A percentile compares a stretch with the other conserved stretches of the same genome.
These are phyloP conservation scores for Diaperis boleti DNA, from an alignment of 2,888 invertebrate genomes.

Conservation along the genomic window DNA sequence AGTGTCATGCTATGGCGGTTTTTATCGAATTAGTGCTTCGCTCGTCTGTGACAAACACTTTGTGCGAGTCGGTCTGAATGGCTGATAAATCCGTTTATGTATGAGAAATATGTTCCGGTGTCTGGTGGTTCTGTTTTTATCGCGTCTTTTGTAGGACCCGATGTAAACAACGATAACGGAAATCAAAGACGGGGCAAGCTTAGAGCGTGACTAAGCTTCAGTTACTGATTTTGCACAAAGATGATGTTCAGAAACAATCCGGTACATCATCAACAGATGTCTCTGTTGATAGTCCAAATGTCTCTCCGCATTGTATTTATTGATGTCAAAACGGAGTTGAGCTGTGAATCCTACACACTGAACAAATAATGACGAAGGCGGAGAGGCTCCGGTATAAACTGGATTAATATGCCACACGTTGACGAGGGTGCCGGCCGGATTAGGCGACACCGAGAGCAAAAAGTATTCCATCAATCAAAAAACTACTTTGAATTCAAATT, in stretches of 20 bases:
- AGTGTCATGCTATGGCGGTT: slow-evolving; percentile 5
- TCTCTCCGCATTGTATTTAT: slow-evolving; percentile 41
- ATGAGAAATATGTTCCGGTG: slow-evolving; percentile 14
- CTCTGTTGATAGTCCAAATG: slow-evolving; percentile 36
- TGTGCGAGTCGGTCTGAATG: slow-evolving; percentile 13
- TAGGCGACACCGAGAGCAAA: slow-evolving; percentile 32
- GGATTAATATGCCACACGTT: slow-evolving; percentile 40
- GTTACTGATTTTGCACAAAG: slow-evolving; percentile 34
- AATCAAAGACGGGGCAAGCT: slow-evolving; percentile 35
- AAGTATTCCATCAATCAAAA: slow-evolving; percentile 41
- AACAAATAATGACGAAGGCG: slow-evolving; percentile 39
- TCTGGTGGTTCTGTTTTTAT: slow-evolving; percentile 38
- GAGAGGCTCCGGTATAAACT: slow-evolving; percentile 34
- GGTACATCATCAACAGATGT: slow-evolving; percentile 45
- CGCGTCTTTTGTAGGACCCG: slow-evolving; percentile 29
- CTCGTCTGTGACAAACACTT: slow-evolving; percentile 20
- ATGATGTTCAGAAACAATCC: slow-evolving; percentile 43
- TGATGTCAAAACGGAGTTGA: slow-evolving; percentile 13
- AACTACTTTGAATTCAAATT: slow-evolving; percentile 39
- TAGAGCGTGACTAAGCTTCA: slow-evolving; percentile 21
- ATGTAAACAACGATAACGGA: slow-evolving; percentile 42
- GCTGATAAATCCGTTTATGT: slow-evolving; percentile 29
- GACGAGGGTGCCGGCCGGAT: slow-evolving; percentile 41
- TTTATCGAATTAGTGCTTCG: slow-evolving; percentile 15
- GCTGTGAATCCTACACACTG: slow-evolving; percentile 28